phyloP scores from a whole-genome alignment of 2,797 vertebrate species.

The Onychomys leucogaster region DNA sequence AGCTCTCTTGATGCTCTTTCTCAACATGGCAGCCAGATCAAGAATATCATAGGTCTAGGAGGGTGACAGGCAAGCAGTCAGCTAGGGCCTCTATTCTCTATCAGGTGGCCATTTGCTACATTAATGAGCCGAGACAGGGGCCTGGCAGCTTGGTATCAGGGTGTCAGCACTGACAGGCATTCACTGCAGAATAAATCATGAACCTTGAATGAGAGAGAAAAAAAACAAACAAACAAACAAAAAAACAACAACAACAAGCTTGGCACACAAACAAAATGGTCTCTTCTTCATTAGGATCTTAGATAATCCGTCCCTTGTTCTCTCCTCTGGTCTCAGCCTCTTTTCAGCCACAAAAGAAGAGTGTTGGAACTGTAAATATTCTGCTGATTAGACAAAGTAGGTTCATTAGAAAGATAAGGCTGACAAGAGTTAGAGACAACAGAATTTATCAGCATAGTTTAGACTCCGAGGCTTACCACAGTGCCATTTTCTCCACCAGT shows the following conservation, averaged over 20 bases:
- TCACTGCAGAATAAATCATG: not conserved
- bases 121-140: not conserved
- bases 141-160: not conserved
- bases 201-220: not conserved
- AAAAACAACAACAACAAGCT: not conserved
- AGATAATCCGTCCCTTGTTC: slow-evolving; percentile 47
- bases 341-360: slow-evolving; percentile 54
- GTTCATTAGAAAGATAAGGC: slow-evolving; percentile 65
- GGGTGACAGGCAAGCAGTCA: not conserved
- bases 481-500: slow-evolving; percentile 44
- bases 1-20: no score
- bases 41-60: no score
- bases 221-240: no score
- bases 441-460: slow-evolving; percentile 44
- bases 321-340: not conserved
- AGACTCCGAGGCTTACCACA: not conserved
- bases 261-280: not conserved
- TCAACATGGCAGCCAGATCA: not conserved
- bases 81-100: not conserved
- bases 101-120: not conserved
- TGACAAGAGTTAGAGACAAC: slow-evolving; percentile 45
- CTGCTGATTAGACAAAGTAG: slow-evolving; percentile 68
- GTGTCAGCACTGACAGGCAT: accelerated
- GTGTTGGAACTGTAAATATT: slow-evolving; percentile 42
- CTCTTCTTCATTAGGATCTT: slow-evolving; percentile 8